Evolutionary conservation across 2,113 vertebrate species (phyloP), one percentile per base, ranked within the genome.

Genomic region (Monarcha castaneiventris): DNA sequence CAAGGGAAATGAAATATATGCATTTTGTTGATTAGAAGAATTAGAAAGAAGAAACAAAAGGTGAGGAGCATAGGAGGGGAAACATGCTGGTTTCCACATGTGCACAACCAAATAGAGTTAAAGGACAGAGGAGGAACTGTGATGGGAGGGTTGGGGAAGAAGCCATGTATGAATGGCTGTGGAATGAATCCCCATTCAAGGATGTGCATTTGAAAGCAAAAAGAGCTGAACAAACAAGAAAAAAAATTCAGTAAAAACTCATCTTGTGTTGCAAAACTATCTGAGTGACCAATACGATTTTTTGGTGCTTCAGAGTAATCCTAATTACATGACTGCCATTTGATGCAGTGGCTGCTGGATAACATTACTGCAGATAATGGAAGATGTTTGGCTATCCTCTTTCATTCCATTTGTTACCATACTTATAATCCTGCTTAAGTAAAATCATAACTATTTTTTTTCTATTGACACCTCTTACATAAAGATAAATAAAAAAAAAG

Each of bases 281-380:
- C 44, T 19, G 15, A 69, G 18, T 55, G 82, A 46, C 82, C 62
- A 66, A 8, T 63, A 48, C 2, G 3, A 37, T 51, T 67, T 89
- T 93, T 62, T 68, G 5, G 30, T 79, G 27, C 39, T 48, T 91
- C 52, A 52, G 66, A 82, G 30, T 17, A 15, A 30, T 89, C 76
- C 18, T 48, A 23, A 26, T 91, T 87, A 39, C 3, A 3, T 71
- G 56, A 41, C 30, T 66, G 37, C 16, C 67, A 9, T 84, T 76
- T 75, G 69, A 75, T 78, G 35, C n/a, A 0, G 0, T 46, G 68
- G 26, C 51, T 3, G 2, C 15, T 74, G 23, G 49, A 30, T 67
- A 74, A n/a, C 41, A 10, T 61, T 61, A n/a, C 29, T 49, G 8
- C 32, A 69, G 83, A 69, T 61, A 83, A 56, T 76, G 27, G 79